These are phyloP conservation scores for Limenitis arthemis DNA, from an alignment of 2,888 invertebrate species.

Conservation along the genomic window DNA sequence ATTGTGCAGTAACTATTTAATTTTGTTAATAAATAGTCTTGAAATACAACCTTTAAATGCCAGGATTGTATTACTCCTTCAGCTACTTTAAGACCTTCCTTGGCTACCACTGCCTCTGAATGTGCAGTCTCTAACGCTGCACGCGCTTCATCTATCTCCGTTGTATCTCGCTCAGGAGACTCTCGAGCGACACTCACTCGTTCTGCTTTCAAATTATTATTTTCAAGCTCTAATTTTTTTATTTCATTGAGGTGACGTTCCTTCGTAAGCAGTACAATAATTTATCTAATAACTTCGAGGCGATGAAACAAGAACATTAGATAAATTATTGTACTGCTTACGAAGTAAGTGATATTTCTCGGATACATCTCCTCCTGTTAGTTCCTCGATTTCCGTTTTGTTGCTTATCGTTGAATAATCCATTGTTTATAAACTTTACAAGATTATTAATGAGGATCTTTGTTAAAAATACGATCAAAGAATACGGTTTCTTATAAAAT, in stretches of 20 bases:
- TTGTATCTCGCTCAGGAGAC: conserved; percentile 48
- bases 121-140: conserved; percentile 39
- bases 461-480: neutral
- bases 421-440: conserved; percentile 33
- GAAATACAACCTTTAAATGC: conserved; percentile 37
- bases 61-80: conserved; percentile 44
- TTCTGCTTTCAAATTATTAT: conserved; percentile 50
- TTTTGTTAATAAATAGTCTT: no score
- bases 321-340: conserved; percentile 53
- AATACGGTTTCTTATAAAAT: neutral
- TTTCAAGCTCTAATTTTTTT: conserved; percentile 45
- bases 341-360: conserved; percentile 56
- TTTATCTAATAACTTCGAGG: conserved; percentile 53
- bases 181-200: conserved; percentile 36
- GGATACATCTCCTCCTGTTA: conserved; percentile 52
- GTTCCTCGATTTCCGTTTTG: conserved; percentile 54
- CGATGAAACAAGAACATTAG: no score
- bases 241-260: conserved; percentile 48
- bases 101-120: conserved; percentile 43
- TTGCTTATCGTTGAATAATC: conserved; percentile 64
- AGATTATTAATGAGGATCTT: no score
- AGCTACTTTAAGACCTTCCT: conserved; percentile 45
- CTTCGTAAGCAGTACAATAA: no score
- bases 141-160: conserved; percentile 51
- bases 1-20: no score